These are phyloP conservation scores for Eucera pruinosa DNA, from an alignment of 2,888 invertebrate genomes.

Conservation along the genomic window DNA sequence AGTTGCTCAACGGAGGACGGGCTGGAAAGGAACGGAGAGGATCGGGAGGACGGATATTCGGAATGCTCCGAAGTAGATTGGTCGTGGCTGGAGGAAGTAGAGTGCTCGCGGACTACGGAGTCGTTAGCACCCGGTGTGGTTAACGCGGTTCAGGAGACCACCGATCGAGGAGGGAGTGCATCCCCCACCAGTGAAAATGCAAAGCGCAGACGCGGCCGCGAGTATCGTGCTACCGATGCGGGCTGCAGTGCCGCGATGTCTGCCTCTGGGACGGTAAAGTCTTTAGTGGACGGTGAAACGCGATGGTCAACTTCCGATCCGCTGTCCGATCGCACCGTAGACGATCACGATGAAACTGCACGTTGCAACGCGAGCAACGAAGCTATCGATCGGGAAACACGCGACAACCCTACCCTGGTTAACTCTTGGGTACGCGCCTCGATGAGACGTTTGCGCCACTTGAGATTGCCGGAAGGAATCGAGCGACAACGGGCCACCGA, in stretches of 20 bases:
- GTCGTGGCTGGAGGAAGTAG: slow-evolving; percentile 83
- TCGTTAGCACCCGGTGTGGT: slow-evolving; percentile 66
- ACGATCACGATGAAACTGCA: slow-evolving; percentile 36
- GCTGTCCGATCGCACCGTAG: slow-evolving; percentile 9
- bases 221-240: slow-evolving; percentile 70
- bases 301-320: slow-evolving; percentile 55
- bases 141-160: slow-evolving; percentile 40
- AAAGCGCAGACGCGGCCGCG: slow-evolving; percentile 73
- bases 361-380: slow-evolving; percentile 80
- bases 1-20: slow-evolving; percentile 46
- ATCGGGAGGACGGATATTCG: slow-evolving; percentile 62
- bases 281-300: slow-evolving; percentile 56
- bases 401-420: slow-evolving; percentile 55
- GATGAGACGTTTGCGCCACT: slow-evolving; percentile 86
- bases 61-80: slow-evolving; percentile 82
- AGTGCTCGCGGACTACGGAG: slow-evolving; percentile 71
- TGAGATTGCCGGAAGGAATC: slow-evolving; percentile 83
- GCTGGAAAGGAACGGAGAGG: slow-evolving; percentile 32
- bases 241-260: slow-evolving; percentile 82
- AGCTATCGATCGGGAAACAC: slow-evolving; percentile 73
- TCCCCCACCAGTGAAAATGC: slow-evolving; percentile 65
- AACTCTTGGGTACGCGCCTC: slow-evolving; percentile 86
- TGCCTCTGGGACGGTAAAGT: slow-evolving; percentile 81
- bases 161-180: slow-evolving; percentile 67
- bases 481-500: slow-evolving; percentile 46